Percentiles rank a stretch among this genome's conserved stretches.
These are phyloP conservation scores for Vanessa atalanta DNA, from an alignment of 1,140 invertebrate genomes.

Conservation along the genomic window DNA sequence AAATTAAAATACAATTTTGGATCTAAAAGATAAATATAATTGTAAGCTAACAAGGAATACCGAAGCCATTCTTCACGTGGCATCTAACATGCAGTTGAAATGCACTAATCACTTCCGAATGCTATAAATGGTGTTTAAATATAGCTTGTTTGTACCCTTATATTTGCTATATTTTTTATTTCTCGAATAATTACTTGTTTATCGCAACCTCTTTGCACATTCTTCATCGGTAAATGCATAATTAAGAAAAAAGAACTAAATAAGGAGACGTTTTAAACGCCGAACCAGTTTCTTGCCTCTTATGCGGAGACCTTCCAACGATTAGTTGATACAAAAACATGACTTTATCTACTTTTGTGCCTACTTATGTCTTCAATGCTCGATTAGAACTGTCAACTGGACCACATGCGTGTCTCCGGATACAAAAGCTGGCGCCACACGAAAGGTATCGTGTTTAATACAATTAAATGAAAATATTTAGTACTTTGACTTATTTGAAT, in stretches of 20 bases:
- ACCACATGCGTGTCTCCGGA: conserved; percentile 21
- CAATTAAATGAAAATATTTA: background rate
- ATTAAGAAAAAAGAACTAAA: conserved; percentile 45
- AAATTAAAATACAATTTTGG: too few species aligned
- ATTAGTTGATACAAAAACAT: conserved; percentile 48
- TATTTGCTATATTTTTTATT: conserved; percentile 16
- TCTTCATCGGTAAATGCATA: conserved; percentile 34
- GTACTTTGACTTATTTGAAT: background rate
- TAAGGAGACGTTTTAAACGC: conserved; percentile 29
- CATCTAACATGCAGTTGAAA: background rate
- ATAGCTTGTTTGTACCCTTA: background rate
- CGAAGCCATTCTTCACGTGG: background rate
- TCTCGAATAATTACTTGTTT: conserved; percentile 31
- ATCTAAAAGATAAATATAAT: background rate
- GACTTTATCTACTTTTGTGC: conserved; percentile 44
- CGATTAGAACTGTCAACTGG: conserved; percentile 25
- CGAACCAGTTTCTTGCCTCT: conserved; percentile 36
- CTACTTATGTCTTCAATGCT: conserved; percentile 28
- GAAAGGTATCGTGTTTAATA: background rate
- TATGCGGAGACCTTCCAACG: conserved; percentile 31
- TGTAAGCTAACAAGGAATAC: background rate
- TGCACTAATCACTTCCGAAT: conserved; percentile 2
- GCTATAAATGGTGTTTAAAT: background rate
- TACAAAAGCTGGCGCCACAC: conserved; percentile 25
- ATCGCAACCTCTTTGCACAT: conserved; percentile 31